phyloP scores from a whole-genome alignment of 2,113 vertebrate genomes.

The Pteruthius melanotis region DNA sequence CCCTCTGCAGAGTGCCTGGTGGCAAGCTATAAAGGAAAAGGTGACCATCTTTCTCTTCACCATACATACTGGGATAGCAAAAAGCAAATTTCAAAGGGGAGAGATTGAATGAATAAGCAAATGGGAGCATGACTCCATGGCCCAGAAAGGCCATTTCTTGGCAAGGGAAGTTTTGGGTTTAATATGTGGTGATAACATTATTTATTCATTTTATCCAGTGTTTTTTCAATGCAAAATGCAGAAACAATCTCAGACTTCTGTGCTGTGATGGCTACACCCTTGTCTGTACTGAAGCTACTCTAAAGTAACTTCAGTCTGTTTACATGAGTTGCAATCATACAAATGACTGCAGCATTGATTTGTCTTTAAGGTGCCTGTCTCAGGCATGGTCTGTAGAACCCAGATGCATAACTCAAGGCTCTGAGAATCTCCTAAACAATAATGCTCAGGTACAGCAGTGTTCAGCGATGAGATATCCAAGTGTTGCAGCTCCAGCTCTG shows the following conservation, averaged over 20 bases:
- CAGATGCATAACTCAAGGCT: not conserved
- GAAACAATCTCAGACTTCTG: not conserved
- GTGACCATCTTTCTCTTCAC: not conserved
- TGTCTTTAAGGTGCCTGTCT: not conserved
- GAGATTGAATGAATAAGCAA: not conserved
- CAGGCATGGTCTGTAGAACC: not conserved
- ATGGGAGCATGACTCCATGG: not conserved
- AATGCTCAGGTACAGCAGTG: not conserved
- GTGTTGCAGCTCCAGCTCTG: not conserved
- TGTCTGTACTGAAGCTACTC: not conserved
- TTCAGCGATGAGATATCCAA: not conserved
- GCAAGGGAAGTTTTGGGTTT: not conserved
- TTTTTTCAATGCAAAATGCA: not conserved
- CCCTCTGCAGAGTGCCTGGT: not conserved
- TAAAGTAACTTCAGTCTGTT: not conserved
- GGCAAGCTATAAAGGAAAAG: not conserved
- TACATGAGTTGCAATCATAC: not conserved
- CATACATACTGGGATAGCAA: not conserved
- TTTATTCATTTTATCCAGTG: not conserved
- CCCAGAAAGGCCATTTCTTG: not conserved
- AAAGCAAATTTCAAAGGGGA: not conserved
- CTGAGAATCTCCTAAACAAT: not conserved
- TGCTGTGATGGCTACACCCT: not conserved
- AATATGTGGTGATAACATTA: not conserved
- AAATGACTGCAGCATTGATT: not conserved